Conservation (phyloP, 2,797 vertebrate species). For the Borostomias antarcticus region DNA sequence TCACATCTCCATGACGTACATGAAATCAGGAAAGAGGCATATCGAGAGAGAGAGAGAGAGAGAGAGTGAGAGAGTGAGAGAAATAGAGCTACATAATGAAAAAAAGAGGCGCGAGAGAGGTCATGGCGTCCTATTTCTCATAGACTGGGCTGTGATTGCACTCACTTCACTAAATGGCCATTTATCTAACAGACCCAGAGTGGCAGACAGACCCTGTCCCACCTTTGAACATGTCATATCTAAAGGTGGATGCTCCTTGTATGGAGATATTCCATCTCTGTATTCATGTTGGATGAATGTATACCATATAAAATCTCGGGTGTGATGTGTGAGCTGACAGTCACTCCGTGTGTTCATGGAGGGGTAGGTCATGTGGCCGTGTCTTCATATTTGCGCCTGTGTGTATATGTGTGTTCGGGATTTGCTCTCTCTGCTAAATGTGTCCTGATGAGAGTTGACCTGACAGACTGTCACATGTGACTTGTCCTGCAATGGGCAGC, state of each 20-base stretch:
- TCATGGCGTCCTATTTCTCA: slow-evolving; percentile 48
- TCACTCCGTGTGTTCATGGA: neutral
- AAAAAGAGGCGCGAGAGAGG: slow-evolving; percentile 10
- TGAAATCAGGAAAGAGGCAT: neutral
- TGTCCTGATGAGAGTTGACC: slow-evolving; percentile 68
- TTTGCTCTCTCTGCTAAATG: slow-evolving; percentile 52
- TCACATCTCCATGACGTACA: neutral
- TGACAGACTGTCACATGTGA: slow-evolving; percentile 73
- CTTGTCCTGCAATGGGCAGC: slow-evolving; percentile 49
- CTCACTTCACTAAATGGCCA: slow-evolving; percentile 30
- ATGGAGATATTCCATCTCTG: slow-evolving; percentile 28
- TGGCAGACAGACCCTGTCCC: slow-evolving; percentile 19
- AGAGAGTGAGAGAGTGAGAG: slow-evolving; percentile 25
- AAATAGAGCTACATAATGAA: neutral
- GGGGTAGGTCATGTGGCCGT: slow-evolving; percentile 7
- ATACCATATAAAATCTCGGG: neutral
- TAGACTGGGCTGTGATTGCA: slow-evolving; percentile 47
- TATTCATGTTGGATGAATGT: slow-evolving; percentile 16
- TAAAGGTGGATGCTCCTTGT: slow-evolving; percentile 17
- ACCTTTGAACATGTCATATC: neutral
- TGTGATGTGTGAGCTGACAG: neutral
- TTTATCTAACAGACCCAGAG: slow-evolving; percentile 30
- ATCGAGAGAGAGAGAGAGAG: slow-evolving; percentile 12
- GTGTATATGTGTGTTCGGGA: slow-evolving; percentile 25
- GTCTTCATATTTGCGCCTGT: neutral